Base-by-base conservation (phyloP, 1,140 invertebrate genomes). In the Drosophila fuyamai region DNA sequence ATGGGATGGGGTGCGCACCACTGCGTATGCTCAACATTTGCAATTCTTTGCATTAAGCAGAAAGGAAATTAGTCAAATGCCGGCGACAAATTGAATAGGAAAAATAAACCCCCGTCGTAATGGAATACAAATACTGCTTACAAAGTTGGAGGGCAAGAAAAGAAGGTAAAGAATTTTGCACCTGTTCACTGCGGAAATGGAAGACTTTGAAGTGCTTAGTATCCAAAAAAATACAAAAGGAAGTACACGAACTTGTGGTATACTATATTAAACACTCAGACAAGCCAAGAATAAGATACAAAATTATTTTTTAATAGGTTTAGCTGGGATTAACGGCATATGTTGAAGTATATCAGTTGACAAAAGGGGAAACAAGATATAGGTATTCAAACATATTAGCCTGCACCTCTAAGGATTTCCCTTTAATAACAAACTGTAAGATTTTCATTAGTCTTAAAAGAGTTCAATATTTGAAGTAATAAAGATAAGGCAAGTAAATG, bases 21-120 rank as follows among this genome's bases (percentile, higher is more conserved):
- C 50, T 81, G 79, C 79, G 82, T 86, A 79, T 88, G 60, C 84
- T 88, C 74, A 73, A 83, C 83, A 86, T 88, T 88, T 76, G 76
- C 79, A 83, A 79, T 83, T 79, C 67, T 55, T 86, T 85, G 81
- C 74, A 86, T 86, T 81, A 50, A 62, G 16, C 32, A 65, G 74
- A 82, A 76, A 58, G 63, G 72, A 82, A 79, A 83, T 88, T 81
- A 85, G 53, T 66, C 68, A 86, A 75, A 73, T 68, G 62, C 72
- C 62, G 62, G 23, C 56, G 73, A 66, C 74, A 85, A 85, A 84
- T 84, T 86, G 73, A 86, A 78, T 65, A 59, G 68, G 16, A 58
- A 71, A 58, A 43, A 41, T 46, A 71, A 71, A 27, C 47, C 29
- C 47, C 47, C 14, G 59, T 32, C 16, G 67, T 77, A 84, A 86